phyloP scores from a whole-genome alignment of 2,113 vertebrate species.

The Nematolebias whitei region DNA sequence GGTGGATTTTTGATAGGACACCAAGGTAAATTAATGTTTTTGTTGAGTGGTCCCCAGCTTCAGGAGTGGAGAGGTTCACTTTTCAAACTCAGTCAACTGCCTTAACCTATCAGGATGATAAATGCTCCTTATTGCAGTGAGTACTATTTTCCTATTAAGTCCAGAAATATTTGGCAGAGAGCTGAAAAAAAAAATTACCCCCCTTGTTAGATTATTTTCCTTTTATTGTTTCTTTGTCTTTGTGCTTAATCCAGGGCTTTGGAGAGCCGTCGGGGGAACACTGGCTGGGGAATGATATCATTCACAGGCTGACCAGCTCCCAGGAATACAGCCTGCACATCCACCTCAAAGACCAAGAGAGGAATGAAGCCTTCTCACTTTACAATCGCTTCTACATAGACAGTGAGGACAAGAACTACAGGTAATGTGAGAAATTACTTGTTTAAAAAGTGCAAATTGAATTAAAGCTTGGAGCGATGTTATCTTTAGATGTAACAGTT shows the following conservation, averaged over 20 bases:
- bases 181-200: constrained; percentile 40
- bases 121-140: constrained; percentile 46
- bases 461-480: too few relatives aligned
- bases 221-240: constrained; percentile 50
- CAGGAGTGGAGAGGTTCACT: constrained; percentile 42
- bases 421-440: constrained; percentile 61
- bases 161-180: constrained; percentile 49
- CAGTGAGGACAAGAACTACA: constrained; percentile 81
- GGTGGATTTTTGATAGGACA: constrained; percentile 12
- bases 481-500: too few relatives aligned
- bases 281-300: constrained; percentile 86
- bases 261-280: constrained; percentile 82
- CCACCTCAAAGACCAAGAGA: constrained; percentile 79
- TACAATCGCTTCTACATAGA: constrained; percentile 81
- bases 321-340: constrained; percentile 79
- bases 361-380: constrained; percentile 80
- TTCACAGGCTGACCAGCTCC: constrained; percentile 80
- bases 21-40: constrained; percentile 42
- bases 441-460: neutral
- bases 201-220: constrained; percentile 35
- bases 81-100: constrained; percentile 30
- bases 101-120: constrained; percentile 52
- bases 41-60: constrained; percentile 18
- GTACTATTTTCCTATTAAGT: constrained; percentile 41
- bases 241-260: constrained; percentile 79